Evolutionary conservation across 2,888 invertebrate genomes (phyloP), one percentile per base, ranked within the genome.

Genomic region (Polymixis lichenea): DNA sequence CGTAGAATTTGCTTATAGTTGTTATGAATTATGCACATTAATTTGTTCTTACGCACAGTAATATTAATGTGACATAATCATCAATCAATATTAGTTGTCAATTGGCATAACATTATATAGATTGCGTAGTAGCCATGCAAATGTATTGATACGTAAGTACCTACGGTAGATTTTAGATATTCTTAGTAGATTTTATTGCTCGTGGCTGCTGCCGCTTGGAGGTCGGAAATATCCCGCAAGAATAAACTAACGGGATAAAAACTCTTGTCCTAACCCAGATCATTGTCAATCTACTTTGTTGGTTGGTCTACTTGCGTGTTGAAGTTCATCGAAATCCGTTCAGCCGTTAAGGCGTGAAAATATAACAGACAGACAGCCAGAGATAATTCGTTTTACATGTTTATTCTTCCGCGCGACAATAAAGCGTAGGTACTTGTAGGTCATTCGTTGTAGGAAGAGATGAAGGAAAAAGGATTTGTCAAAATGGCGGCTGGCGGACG

Each of bases 41-140:
- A 32, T 74, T 55, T n/a, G 22, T 60, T 74, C 1, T 17, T 19
- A 55, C 25, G 38, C 11, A 65, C 17, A 56, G 22, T 22, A 61
- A 28, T 49, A 77, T 60, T 22, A 46, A 78, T 49, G 22, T 55
- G 17, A 11, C 25, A 38, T 15, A 62, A 56, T 43, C n/a, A 72
- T 79, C 51, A 56, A 80, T 79, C 56, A 43, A 51, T 49, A 72
- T 71, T 1, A 51, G 28, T 8, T 71, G 79, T 71, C 71, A 56
- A 62, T 80, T 79, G 13, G 11, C 15, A 58, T 55, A n/a, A 60
- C 13, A 51, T 51, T 28, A 55, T n/a, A 71, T n/a, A 72, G 62
- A 80, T 72, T 79, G 56, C n/a, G 38, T 71, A 28, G 38, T 62
- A 49, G 13, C 61, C 11, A 61, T 11, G 38, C 28, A 32, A 46